Conservation (phyloP, 2,113 vertebrate species). For the Chloropsis cyanopogon region DNA sequence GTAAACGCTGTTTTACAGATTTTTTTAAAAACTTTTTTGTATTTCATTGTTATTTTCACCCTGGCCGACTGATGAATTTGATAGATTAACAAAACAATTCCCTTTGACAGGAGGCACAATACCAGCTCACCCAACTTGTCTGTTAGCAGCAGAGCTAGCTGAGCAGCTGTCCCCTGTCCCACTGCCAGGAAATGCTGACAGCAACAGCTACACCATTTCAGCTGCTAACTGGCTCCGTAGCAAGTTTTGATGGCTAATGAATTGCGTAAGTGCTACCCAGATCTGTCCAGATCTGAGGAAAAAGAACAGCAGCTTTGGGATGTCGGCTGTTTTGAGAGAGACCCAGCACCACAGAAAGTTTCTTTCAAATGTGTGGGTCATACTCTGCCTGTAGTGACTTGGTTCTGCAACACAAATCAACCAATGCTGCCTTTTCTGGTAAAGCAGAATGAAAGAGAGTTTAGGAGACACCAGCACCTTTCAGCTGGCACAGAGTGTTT, state of each 20-base stretch:
- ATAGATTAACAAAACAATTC: neutral
- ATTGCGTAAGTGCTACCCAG: slow-evolving; percentile 16
- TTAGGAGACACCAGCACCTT: neutral
- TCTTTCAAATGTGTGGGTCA: neutral
- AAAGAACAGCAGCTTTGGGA: neutral
- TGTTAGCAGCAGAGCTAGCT: slow-evolving; percentile 22
- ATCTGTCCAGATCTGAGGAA: neutral
- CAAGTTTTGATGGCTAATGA: neutral
- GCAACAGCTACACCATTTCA: slow-evolving; percentile 37
- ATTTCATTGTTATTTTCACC: neutral
- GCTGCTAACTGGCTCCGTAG: neutral
- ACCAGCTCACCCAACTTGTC: neutral
- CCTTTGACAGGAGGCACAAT: slow-evolving; percentile 33
- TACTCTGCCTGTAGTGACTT: accelerated
- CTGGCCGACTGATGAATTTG: neutral
- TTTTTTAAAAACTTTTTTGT: neutral
- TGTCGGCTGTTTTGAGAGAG: neutral
- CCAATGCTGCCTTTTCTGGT: neutral
- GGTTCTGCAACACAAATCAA: neutral
- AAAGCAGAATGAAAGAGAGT: neutral
- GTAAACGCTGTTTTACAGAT: neutral
- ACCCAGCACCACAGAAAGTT: neutral
- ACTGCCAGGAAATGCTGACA: slow-evolving; percentile 46
- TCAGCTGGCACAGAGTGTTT: slow-evolving; percentile 11
- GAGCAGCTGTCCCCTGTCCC: slow-evolving; percentile 53